Evolutionary conservation across 2,888 invertebrate genomes (phyloP), one percentile per base, ranked within the genome.

Genomic region (Abrostola tripartita): DNA sequence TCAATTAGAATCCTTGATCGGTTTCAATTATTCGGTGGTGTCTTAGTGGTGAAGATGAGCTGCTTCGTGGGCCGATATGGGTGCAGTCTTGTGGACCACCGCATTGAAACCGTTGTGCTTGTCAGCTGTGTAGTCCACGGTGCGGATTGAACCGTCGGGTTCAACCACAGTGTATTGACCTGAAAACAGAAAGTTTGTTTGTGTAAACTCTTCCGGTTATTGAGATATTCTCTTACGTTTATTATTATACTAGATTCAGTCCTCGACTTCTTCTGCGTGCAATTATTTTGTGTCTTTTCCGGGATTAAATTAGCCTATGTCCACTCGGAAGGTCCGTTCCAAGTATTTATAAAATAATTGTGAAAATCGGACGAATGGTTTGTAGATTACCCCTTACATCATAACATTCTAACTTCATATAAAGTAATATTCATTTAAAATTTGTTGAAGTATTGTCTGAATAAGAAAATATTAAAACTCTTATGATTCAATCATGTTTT

Each of bases 61-160:
- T 0, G 92, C 93, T 71, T 94, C 93, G 37, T 95, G 94, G 0
- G 86, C 88, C 0, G 92, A 89, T 51, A 94, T 88, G 0, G 95
- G 94, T 0, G 92, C 92, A 0, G 95, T 94, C 70, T 88, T 92
- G 82, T 94, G 94, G 0, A 95, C 95, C 7, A 95, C 91, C 0
- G 95, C 95, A 68, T 94, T 95, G 87, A 95, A 95, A 0, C 95
- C 95, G 64, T 90, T 92, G 81, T 95, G 93, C 57, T 95, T 94
- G 82, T 95, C 95, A 0, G 95, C 95, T 0, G 94, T 94, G 86
- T 95, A 95, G 87, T 95, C 94, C 79, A 94, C 95, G 0, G 94
- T 95, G 65, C 95, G 92, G 71, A 95, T 87, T 65, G 94, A 93
- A 79, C 95, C 95, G 79, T 95, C 94, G 2, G 95, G 95, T 78